Evolutionary conservation across 2,797 vertebrate species (phyloP).

Genomic region (Pampus argenteus): DNA sequence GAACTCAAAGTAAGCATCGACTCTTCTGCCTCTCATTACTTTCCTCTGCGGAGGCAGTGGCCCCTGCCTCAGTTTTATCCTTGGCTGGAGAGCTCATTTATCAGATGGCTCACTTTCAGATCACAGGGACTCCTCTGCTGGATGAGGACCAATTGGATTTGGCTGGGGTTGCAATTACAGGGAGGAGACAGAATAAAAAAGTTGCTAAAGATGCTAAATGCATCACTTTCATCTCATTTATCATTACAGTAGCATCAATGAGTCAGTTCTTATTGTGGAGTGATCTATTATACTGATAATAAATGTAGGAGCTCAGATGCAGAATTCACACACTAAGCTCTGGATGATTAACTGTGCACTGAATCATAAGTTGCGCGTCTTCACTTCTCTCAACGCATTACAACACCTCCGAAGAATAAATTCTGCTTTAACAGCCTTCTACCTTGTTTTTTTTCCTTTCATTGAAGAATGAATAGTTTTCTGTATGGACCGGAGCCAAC

Average conservation of each 20-base stretch:
- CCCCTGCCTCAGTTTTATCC: slow-evolving; percentile 45
- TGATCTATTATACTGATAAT: slow-evolving; percentile 63
- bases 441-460: slow-evolving; percentile 23
- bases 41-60: slow-evolving; percentile 24
- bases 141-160: slow-evolving; percentile 62
- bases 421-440: slow-evolving; percentile 46
- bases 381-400: slow-evolving; percentile 32
- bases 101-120: slow-evolving; percentile 63
- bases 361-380: slow-evolving; percentile 42
- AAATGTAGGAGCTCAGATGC: slow-evolving; percentile 35
- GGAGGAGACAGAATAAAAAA: slow-evolving; percentile 43
- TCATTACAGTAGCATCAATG: slow-evolving; percentile 68
- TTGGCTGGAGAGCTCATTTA: slow-evolving; percentile 60
- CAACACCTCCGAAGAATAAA: slow-evolving; percentile 33
- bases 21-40: slow-evolving; percentile 50
- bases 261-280: slow-evolving; percentile 44
- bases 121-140: slow-evolving; percentile 57
- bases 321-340: slow-evolving; percentile 47
- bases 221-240: slow-evolving; percentile 65
- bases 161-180: slow-evolving; percentile 55
- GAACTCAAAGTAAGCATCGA: slow-evolving; percentile 90
- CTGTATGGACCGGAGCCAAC: slow-evolving; percentile 92
- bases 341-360: slow-evolving; percentile 51
- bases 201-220: slow-evolving; percentile 66
- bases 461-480: slow-evolving; percentile 92